phyloP scores from a whole-genome alignment of 2,888 invertebrate species.

The Chymomyza amoena region DNA sequence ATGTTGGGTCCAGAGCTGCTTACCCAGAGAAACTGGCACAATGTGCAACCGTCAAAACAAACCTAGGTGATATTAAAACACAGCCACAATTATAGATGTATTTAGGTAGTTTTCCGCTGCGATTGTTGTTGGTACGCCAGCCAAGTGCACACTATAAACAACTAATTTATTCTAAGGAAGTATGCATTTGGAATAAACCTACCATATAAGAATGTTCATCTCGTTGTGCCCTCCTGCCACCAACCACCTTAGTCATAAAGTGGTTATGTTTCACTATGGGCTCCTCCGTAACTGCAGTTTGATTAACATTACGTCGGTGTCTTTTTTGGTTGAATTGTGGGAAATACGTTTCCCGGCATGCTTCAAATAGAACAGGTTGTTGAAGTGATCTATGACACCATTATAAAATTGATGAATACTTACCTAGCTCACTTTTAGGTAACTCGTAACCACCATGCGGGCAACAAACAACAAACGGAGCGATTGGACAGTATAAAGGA shows the following conservation, averaged over 20 bases:
- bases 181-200: neutral
- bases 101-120: neutral
- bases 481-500: constrained; percentile 26
- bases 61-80: constrained; percentile 25
- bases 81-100: constrained; percentile 38
- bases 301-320: constrained; percentile 7
- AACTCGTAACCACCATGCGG: constrained; percentile 37
- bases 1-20: no score
- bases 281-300: constrained; percentile 26
- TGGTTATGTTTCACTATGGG: constrained; percentile 18
- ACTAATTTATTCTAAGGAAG: neutral
- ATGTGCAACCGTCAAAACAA: constrained; percentile 41
- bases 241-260: constrained; percentile 13
- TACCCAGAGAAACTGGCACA: constrained; percentile 21
- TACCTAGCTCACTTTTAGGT: constrained; percentile 23
- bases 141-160: constrained; percentile 30
- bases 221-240: constrained; percentile 21
- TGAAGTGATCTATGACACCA: neutral
- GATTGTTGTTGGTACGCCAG: constrained; percentile 18
- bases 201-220: constrained; percentile 36
- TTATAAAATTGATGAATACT: neutral
- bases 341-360: constrained; percentile 17
- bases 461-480: constrained; percentile 32
- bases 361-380: neutral
- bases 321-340: constrained; percentile 15